Conservation (phyloP, 2,888 invertebrate species). For the Agonopterix subpropinquella region DNA sequence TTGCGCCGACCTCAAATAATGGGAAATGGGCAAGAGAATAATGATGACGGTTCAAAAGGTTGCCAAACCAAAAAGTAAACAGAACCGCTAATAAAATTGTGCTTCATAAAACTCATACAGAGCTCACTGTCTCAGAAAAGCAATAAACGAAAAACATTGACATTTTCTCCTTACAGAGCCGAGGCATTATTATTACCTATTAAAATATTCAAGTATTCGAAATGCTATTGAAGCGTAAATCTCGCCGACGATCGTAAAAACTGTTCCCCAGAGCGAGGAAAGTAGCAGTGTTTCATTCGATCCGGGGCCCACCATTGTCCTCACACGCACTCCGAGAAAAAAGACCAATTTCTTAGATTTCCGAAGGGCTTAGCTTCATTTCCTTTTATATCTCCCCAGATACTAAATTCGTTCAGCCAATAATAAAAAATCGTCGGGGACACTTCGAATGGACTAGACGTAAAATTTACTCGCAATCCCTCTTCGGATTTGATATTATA, state of each 20-base stretch:
- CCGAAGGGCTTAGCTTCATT: conserved; percentile 75
- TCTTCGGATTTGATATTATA: conserved; percentile 51
- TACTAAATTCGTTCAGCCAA: conserved; percentile 73
- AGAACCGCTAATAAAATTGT: too few species aligned
- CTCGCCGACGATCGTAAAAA: conserved; percentile 64
- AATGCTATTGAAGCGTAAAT: conserved; percentile 57
- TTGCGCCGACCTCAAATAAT: too few species aligned
- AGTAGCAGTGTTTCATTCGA: conserved; percentile 63
- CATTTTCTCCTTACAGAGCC: neutral
- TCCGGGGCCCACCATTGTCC: conserved; percentile 58
- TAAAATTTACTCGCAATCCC: conserved; percentile 59
- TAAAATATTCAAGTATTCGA: conserved; percentile 57
- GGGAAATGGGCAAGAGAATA: too few species aligned
- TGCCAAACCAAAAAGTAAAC: too few species aligned
- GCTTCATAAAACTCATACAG: too few species aligned
- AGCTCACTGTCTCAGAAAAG: too few species aligned
- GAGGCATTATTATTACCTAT: conserved; percentile 28
- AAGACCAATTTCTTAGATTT: conserved; percentile 73
- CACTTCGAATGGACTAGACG: conserved; percentile 60
- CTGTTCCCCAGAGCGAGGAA: conserved; percentile 53
- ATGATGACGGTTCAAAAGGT: too few species aligned
- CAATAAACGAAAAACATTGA: too few species aligned
- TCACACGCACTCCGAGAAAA: conserved; percentile 63
- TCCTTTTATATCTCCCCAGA: conserved; percentile 74
- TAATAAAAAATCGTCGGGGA: conserved; percentile 70